A percentile compares a stretch with the other conserved stretches of the same genome.
Conservation (phyloP, 1,140 invertebrate species). For the Wiebesia pumilae region DNA sequence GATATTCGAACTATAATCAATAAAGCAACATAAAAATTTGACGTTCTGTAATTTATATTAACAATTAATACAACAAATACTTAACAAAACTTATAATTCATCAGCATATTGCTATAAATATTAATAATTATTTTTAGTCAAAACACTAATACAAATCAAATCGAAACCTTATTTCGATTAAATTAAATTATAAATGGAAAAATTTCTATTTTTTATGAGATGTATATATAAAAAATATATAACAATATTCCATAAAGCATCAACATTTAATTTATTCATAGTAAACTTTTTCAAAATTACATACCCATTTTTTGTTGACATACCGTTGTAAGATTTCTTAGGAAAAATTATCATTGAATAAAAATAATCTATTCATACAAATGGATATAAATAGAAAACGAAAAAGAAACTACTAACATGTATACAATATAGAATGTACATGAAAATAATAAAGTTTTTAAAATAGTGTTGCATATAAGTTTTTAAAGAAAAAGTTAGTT, state of each 20-base stretch:
- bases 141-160: too few relatives aligned
- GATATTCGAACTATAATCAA: too few relatives aligned
- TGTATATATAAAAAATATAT: too few relatives aligned
- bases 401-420: neutral
- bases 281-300: slow-evolving; percentile 35
- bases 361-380: neutral
- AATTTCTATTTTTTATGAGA: neutral
- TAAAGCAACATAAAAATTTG: too few relatives aligned
- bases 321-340: slow-evolving; percentile 6
- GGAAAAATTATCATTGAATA: neutral
- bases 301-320: slow-evolving; percentile 36
- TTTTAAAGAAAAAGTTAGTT: neutral
- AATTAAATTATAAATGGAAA: neutral
- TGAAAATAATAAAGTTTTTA: neutral
- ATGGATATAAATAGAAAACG: neutral
- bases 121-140: too few relatives aligned
- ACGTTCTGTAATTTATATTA: too few relatives aligned
- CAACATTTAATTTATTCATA: neutral
- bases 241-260: neutral
- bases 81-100: too few relatives aligned
- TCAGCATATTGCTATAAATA: too few relatives aligned
- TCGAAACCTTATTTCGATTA: neutral
- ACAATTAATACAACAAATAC: too few relatives aligned
- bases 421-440: neutral
- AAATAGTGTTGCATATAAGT: neutral